phyloP scores from a whole-genome alignment of 2,113 vertebrate genomes.

The Otocyon megalotis region DNA sequence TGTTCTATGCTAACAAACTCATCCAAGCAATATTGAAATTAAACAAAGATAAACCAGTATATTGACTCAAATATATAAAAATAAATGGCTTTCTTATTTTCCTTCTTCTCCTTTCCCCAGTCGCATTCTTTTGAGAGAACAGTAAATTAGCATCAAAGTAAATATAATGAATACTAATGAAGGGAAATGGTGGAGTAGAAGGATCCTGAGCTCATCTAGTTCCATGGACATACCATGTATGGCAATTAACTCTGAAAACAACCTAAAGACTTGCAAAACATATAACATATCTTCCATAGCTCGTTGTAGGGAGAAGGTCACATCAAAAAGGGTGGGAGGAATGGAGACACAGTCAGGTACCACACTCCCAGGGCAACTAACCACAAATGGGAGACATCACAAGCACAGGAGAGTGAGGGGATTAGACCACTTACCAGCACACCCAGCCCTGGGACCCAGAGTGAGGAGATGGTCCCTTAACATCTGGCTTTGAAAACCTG shows the following conservation, averaged over 20 bases:
- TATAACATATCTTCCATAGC: not conserved
- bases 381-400: not conserved
- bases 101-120: not conserved
- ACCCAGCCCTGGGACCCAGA: not conserved
- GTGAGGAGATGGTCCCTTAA: not conserved
- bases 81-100: not conserved
- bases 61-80: not conserved
- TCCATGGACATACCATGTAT: not conserved
- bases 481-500: not conserved
- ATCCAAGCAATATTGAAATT: conserved; percentile 55
- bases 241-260: not conserved
- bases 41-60: conserved; percentile 42
- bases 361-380: not conserved
- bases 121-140: not conserved
- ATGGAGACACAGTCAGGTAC: not conserved
- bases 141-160: conserved; percentile 42
- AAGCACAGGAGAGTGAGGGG: not conserved
- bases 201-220: not conserved
- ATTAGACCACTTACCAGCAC: not conserved
- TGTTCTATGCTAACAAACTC: conserved; percentile 3
- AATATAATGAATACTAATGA: conserved; percentile 5
- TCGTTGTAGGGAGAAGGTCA: not conserved
- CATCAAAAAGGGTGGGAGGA: not conserved
- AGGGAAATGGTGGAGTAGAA: not conserved
- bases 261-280: not conserved